These are phyloP conservation scores for Stomorhina lunata DNA, from an alignment of 2,888 invertebrate species.

Conservation along the genomic window DNA sequence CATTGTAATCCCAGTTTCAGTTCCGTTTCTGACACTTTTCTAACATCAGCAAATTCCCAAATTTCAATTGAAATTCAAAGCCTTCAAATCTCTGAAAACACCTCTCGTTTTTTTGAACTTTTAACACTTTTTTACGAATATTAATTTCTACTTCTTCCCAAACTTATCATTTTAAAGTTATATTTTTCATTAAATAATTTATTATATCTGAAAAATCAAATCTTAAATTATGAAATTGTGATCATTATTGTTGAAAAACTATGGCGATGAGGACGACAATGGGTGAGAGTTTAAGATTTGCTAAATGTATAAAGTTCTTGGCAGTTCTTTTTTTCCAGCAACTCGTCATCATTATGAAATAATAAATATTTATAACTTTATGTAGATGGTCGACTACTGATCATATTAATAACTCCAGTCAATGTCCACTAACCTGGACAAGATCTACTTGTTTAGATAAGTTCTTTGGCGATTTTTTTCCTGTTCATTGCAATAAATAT, in stretches of 20 bases:
- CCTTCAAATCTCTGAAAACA: too few species aligned
- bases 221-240: slow-evolving; percentile 24
- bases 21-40: too few species aligned
- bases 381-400: slow-evolving; percentile 40
- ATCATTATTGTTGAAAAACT: too few species aligned
- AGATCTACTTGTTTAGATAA: slow-evolving; percentile 60
- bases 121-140: too few species aligned
- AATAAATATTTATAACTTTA: slow-evolving; percentile 62
- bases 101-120: too few species aligned
- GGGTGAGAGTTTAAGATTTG: neutral
- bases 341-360: slow-evolving; percentile 53
- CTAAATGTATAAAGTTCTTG: too few species aligned
- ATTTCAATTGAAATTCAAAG: too few species aligned
- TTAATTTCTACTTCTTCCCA: too few species aligned
- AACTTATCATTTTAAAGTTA: too few species aligned
- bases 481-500: neutral
- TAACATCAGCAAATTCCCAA: too few species aligned
- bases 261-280: neutral
- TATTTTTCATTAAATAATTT: slow-evolving; percentile 8
- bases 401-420: slow-evolving; percentile 52
- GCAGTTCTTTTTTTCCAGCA: too few species aligned
- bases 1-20: too few species aligned
- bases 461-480: neutral
- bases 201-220: slow-evolving; percentile 6
- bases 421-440: neutral